A percentile compares a stretch with the other conserved stretches of the same genome.
Evolutionary conservation across 2,113 vertebrate species (phyloP).

Genomic region (Agelaius tricolor): DNA sequence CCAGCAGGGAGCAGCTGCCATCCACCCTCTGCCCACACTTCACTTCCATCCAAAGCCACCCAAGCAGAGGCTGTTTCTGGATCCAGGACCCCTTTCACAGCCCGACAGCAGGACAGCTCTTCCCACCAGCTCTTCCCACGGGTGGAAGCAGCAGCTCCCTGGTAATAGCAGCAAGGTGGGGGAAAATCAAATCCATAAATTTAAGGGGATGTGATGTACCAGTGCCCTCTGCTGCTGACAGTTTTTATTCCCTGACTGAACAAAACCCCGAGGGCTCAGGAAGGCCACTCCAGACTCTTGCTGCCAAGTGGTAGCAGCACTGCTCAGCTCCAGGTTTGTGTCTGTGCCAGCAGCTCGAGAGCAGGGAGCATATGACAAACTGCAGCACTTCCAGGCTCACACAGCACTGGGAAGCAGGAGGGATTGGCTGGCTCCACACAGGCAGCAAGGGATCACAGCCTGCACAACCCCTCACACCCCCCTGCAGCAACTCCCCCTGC

Average conservation of each 20-base stretch:
- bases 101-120: not conserved
- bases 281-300: not conserved
- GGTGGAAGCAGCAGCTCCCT: not conserved
- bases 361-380: not conserved
- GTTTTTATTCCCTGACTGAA: slow-evolving; percentile 45
- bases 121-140: not conserved
- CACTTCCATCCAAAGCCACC: not conserved
- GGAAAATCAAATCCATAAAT: slow-evolving; percentile 14
- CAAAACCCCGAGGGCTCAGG: not conserved
- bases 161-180: not conserved
- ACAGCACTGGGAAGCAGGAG: not conserved
- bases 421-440: accelerated
- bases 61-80: not conserved
- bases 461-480: not conserved
- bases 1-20: not conserved
- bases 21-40: not conserved
- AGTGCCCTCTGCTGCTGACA: slow-evolving; percentile 68
- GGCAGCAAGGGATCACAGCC: not conserved
- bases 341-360: not conserved
- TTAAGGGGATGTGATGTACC: slow-evolving; percentile 45
- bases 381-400: not conserved
- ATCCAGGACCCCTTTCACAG: not conserved
- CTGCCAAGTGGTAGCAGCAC: not conserved
- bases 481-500: not conserved
- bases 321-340: not conserved